A percentile compares a stretch with the other conserved stretches of the same genome.
These are phyloP conservation scores for Channallabes apus DNA, from an alignment of 2,797 vertebrate genomes.

Conservation along the genomic window DNA sequence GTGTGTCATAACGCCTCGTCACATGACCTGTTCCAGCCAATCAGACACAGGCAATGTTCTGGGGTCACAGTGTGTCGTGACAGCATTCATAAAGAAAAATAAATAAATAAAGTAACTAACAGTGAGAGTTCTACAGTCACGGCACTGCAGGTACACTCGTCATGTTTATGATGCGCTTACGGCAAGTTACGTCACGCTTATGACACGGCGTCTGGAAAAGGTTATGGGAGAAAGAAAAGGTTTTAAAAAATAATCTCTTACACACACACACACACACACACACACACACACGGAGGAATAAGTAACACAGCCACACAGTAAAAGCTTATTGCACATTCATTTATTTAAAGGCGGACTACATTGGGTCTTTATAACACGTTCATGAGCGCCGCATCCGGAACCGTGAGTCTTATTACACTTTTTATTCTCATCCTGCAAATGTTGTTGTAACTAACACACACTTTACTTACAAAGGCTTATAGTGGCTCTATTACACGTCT, in stretches of 20 bases:
- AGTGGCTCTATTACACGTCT: too few relatives aligned
- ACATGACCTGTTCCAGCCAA: not conserved
- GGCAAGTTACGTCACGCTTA: not conserved
- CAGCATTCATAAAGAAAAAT: not conserved
- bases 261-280: not conserved
- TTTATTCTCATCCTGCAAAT: not conserved
- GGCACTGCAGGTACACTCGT: not conserved
- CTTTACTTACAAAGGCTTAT: not conserved
- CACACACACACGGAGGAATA: not conserved
- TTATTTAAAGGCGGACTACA: constrained; percentile 7
- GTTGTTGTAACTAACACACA: not conserved
- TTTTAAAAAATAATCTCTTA: not conserved
- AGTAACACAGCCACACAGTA: constrained; percentile 11
- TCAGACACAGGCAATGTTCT: not conserved
- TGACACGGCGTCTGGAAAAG: not conserved
- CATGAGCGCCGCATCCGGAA: not conserved
- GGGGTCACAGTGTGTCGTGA: not conserved
- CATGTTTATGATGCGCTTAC: not conserved
- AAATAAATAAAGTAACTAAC: not conserved
- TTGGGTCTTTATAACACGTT: constrained; percentile 6
- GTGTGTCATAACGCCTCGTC: not conserved
- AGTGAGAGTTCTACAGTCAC: not conserved
- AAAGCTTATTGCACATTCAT: constrained; percentile 29
- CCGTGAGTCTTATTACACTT: too few relatives aligned
- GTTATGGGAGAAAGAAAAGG: not conserved